Evolutionary conservation across 2,888 invertebrate genomes (phyloP), one percentile per base, ranked within the genome.

Genomic region (Scaptomyza parva): DNA sequence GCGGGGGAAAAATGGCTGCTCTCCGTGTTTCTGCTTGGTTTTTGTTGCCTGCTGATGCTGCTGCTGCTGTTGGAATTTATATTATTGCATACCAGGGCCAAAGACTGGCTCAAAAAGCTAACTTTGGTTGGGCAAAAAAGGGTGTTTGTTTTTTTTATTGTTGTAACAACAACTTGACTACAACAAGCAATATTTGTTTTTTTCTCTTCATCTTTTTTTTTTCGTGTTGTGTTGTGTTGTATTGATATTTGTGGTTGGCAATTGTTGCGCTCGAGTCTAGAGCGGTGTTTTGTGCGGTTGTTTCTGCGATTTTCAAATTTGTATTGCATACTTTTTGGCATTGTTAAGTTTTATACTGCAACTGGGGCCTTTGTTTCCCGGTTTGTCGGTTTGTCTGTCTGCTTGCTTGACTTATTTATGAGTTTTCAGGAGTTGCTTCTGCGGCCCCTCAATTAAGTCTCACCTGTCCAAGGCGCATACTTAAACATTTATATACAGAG

Each of bases 241-340:
- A 81, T 78, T 74, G 78, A 71, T 82, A 85, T 78, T 78, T 81
- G 82, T 52, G 85, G 80, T 67, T 54, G 66, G 67, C 83, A 78
- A 80, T 80, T 83, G 81, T 83, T 80, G 83, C 67, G 62, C 72
- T 68, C 40, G 18, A 51, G 50, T 58, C 62, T 62, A 24, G 41
- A 48, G 58, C 47, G 63, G 33, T 55, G 30, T 33, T 58, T 53
- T 53, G 54, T 54, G 52, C 35, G 43, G 59, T 37, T 47, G 41
- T 59, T 59, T 33, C 51, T 37, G 52, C 58, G 63, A 61, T 68
- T 63, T 76, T 52, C 33, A 51, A 73, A 70, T 73, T 70, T 76
- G 67, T 69, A 48, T 61, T 62, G 65, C 67, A 76, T 69, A 67
- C 59, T 67, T 69, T 73, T 76, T 65, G 81, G 81, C 60, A 76